These are phyloP conservation scores for Drosophila miranda DNA, from an alignment of 1,140 invertebrate genomes.

Conservation along the genomic window DNA sequence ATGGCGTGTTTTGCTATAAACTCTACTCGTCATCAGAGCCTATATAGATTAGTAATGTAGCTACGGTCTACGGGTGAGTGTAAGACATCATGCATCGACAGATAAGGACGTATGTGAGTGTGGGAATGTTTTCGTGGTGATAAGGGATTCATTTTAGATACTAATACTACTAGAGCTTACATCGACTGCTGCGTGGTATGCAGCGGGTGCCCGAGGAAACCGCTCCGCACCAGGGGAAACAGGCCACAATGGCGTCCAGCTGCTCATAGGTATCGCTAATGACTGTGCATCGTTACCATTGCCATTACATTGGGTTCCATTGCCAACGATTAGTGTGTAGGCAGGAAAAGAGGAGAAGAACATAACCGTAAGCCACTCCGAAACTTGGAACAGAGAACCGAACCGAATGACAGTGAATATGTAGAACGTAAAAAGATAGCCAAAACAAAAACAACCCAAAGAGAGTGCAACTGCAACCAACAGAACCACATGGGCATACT, in stretches of 20 bases:
- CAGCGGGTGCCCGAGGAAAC: slow-evolving; percentile 81
- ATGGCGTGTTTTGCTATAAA: slow-evolving; percentile 3
- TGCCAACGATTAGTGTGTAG: slow-evolving; percentile 45
- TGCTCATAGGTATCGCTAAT: slow-evolving; percentile 86
- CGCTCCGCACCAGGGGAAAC: slow-evolving; percentile 87
- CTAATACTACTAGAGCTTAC: slow-evolving; percentile 59
- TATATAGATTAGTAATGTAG: slow-evolving; percentile 28
- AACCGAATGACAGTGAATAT: slow-evolving; percentile 18
- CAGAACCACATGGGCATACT: slow-evolving; percentile 83
- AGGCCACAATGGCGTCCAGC: slow-evolving; percentile 87
- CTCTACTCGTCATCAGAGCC: neutral
- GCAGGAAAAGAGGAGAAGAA: slow-evolving; percentile 63
- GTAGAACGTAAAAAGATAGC: slow-evolving; percentile 30
- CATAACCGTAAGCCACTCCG: slow-evolving; percentile 68
- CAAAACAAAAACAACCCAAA: slow-evolving; percentile 58
- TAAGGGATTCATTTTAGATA: neutral
- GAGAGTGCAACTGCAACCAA: slow-evolving; percentile 50
- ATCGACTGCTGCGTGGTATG: slow-evolving; percentile 82
- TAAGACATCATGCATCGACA: slow-evolving; percentile 35
- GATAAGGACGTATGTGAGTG: slow-evolving; percentile 17
- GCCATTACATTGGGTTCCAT: slow-evolving; percentile 11
- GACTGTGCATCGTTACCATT: slow-evolving; percentile 51
- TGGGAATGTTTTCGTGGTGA: slow-evolving; percentile 1
- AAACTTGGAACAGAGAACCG: slow-evolving; percentile 42
- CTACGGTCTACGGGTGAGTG: slow-evolving; percentile 5